Base-by-base conservation (phyloP, 2,888 invertebrate genomes). In the Xiphydria camelus region DNA sequence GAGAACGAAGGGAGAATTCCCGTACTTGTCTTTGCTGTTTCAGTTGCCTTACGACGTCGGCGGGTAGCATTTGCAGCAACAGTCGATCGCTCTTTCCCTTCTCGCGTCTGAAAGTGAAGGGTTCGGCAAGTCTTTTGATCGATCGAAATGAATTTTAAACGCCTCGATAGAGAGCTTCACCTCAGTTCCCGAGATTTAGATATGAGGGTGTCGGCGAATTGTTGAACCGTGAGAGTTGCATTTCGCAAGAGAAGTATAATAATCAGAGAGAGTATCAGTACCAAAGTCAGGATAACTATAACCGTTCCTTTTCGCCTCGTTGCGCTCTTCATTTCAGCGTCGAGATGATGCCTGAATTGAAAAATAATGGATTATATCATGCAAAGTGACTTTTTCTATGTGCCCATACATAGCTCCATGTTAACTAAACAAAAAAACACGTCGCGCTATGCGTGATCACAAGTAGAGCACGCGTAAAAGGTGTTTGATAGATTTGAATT, bases 51-150 rank as follows among this genome's bases (percentile, higher is more conserved):
- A 82, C 71, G 2, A 83, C 83, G 0, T 80, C 78, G 7, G 78
- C 59, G 0, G 83, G 83, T 36, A 83, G 74, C 83, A 83, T 83
- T 49, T 82, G 76, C 0, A 79, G 78, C 1, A 83, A 70, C 3
- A 83, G 76, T 35, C 80, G 68, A 61, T 83, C 83, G 41, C 82
- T 82, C 60, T 82, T 82, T 55, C 80, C 77, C 59, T 82, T 81
- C 67, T 83, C 83, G 0, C 77, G 23, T 31, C 43, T 43, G 43
- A n/a, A 29, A 10, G 9, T 14, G 12, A 29, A 29, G 2, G 6
- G 12, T 12, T 3, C 12, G 7, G 12, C 12, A 5, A 14, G 15
- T 29, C 15, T 7, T 6, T 4, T 14, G 7, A 29, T 1, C 12
- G 15, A 14, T 29, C 4, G 12, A 12, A 29, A 14, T 4, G 6